Evolutionary conservation across 2,797 vertebrate species (phyloP), one percentile per base, ranked within the genome.

Genomic region (Cossypha caffra): DNA sequence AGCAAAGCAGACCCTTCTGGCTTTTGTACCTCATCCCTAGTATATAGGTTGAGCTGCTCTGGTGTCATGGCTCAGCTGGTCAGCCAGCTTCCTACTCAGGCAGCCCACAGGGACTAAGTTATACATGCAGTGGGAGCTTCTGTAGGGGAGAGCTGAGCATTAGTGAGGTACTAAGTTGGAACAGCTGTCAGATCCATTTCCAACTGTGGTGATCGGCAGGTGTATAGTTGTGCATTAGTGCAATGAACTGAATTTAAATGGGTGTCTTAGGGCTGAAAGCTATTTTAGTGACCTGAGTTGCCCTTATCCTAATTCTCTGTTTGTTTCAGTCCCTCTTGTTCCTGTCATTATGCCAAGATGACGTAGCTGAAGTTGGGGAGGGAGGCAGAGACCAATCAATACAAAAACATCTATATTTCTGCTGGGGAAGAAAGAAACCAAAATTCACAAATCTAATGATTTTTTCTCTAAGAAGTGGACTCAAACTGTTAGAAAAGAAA

Each of bases 221-320:
- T 91, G 69, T 76, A 5, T 5, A 58, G 58, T n/a, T 86, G 55
- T 78, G 72, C 72, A 81, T 89, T 93, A 93, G 47, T 90, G 72
- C 71, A 89, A 72, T 50, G 85, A 66, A 75, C 90, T 88, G 86
- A 88, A 93, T 86, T 91, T 90, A 81, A 84, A 84, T 62, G 51
- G 26, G 11, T 54, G 38, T 88, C 89, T 55, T 52, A 83, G 59
- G 57, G 79, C 68, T 11, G 9, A 91, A 92, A 79, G 62, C 54
- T 68, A 5, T 5, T 50, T 69, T 63, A 19, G 57, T 82, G 87
- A 90, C 93, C 93, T 63, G 55, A 57, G 25, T 37, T 95, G 79
- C 73, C 89, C 76, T 88, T 73, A 48, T 73, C 82, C 64, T 85
- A 68, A 72, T 85, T 82, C 29, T 58, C 18, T 90, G 14, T 74